Evolutionary conservation across 1,140 invertebrate genomes (phyloP), one percentile per base, ranked within the genome.

Genomic region (Cotesia chilonis): DNA sequence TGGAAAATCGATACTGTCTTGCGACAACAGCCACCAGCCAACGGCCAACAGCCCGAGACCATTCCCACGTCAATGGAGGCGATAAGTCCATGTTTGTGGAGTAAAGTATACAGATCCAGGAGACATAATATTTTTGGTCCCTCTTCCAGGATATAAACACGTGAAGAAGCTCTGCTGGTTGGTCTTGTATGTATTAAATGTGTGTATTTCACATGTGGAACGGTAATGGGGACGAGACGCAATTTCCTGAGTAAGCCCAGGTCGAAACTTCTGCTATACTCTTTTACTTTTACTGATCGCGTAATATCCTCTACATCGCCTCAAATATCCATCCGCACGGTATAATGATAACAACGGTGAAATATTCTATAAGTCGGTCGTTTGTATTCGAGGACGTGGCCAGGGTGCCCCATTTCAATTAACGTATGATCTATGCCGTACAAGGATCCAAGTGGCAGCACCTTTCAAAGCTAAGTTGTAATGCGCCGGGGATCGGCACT

Each of bases 371-470:
- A 87, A 87, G 81, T 86, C 78, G 83, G 82, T 87, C 86, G 85
- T 87, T 87, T 87, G 85, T 87, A 87, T 87, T 86, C 85, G 84
- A 83, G 79, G 77, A 82, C 79, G 80, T 74, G 74, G 79, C 77
- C 64, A 75, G 57, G 78, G 76, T 81, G 80, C 84, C 85, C 86
- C 80, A 86, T 87, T 87, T 87, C 86, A 87, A 87, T 87, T 87
- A 87, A 87, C 85, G 86, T 85, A 87, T 87, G 86, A 87, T 87
- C 83, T 87, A 87, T 85, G 86, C 83, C 83, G 80, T 82, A 85
- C 80, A 82, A 83, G 83, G 81, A 74, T 73, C 76, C 65, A 78
- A 74, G 75, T 73, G 70, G 77, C 76, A 74, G 75, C 82, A 85
- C 82, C 82, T 85, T 84, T 85, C 83, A 80, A 85, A 81, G 79